Percentiles rank a stretch among this genome's conserved stretches.
These are phyloP conservation scores for Plotosus lineatus DNA, from an alignment of 2,113 vertebrate genomes.

Conservation along the genomic window DNA sequence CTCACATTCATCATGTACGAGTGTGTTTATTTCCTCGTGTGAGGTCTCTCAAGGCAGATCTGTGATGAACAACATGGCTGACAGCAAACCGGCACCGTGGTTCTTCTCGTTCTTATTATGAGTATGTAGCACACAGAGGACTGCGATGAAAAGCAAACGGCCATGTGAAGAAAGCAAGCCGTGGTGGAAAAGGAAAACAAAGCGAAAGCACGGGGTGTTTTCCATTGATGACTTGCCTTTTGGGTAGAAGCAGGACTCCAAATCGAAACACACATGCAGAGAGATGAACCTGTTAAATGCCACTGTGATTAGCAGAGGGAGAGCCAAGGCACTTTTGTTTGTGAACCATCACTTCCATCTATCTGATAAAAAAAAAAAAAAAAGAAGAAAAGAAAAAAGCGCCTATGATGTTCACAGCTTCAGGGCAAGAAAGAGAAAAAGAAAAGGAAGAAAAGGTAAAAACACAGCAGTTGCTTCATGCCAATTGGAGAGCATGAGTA, in stretches of 20 bases:
- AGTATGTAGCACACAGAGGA: constrained; percentile 3
- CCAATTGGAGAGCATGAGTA: constrained; percentile 43
- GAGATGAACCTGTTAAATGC: constrained; percentile 55
- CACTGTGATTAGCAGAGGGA: constrained; percentile 38
- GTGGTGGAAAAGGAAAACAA: not conserved
- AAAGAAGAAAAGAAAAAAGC: not conserved
- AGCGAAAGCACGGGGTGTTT: constrained; percentile 14
- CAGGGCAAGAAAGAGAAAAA: constrained; percentile 25
- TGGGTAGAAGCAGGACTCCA: constrained; percentile 46
- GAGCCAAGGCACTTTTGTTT: constrained; percentile 33
- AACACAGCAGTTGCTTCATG: constrained; percentile 43
- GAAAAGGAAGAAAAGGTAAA: not conserved
- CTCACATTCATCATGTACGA: constrained; percentile 1
- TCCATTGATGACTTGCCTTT: constrained; percentile 44
- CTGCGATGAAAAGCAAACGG: constrained; percentile 3
- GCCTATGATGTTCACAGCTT: constrained; percentile 25
- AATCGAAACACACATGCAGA: constrained; percentile 45
- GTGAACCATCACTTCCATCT: constrained; percentile 11
- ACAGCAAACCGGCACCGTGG: constrained; percentile 7
- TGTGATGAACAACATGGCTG: not conserved
- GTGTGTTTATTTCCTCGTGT: not conserved
- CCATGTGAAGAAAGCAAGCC: constrained; percentile 8
- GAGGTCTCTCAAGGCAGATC: constrained; percentile 4
- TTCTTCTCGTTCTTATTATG: not conserved
- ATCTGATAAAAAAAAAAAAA: constrained; percentile 8